Base-by-base conservation (phyloP, 2,888 invertebrate genomes). In the Xylophagus ater region DNA sequence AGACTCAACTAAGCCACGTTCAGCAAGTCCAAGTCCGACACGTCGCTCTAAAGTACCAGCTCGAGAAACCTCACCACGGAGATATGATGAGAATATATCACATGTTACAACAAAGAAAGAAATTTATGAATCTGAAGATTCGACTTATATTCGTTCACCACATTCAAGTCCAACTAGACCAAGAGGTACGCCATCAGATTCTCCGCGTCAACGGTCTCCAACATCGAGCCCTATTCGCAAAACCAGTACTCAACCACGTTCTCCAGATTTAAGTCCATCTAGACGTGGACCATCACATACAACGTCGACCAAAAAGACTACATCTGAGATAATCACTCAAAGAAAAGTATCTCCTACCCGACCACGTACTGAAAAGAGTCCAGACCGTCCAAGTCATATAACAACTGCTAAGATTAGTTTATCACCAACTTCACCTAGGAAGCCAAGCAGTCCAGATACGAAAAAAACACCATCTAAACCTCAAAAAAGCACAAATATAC, bases 51-150 rank as follows among this genome's bases (percentile, higher is more conserved):
- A 47, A 31, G 43, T 46, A 12, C 42, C 49, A n/a, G 46, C 51
- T 3, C 47, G 51, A 26, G 48, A 59, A n/a, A 55, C 42, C 24
- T 64, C 63, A 4, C 60, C 62, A 1, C n/a, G n/a, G n/a, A n/a
- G n/a, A n/a, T n/a, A n/a, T n/a, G n/a, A n/a, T n/a, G n/a, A n/a
- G n/a, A n/a, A n/a, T n/a, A n/a, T n/a, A n/a, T n/a, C n/a, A n/a
- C n/a, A n/a, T n/a, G n/a, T n/a, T n/a, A n/a, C n/a, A n/a, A n/a
- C n/a, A n/a, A n/a, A n/a, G n/a, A n/a, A n/a, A n/a, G n/a, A n/a
- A n/a, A n/a, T n/a, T n/a, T n/a, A 24, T 9, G 9, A 3, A 18
- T 12, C 17, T 18, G 13, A 30, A 10, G 13, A 35, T 13, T 13
- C 26, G n/a, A 10, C 15, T 6, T 12, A 19, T 13, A n/a, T n/a